Evolutionary conservation across 2,113 vertebrate genomes (phyloP).

Genomic region (Hirundichthys speculiger): DNA sequence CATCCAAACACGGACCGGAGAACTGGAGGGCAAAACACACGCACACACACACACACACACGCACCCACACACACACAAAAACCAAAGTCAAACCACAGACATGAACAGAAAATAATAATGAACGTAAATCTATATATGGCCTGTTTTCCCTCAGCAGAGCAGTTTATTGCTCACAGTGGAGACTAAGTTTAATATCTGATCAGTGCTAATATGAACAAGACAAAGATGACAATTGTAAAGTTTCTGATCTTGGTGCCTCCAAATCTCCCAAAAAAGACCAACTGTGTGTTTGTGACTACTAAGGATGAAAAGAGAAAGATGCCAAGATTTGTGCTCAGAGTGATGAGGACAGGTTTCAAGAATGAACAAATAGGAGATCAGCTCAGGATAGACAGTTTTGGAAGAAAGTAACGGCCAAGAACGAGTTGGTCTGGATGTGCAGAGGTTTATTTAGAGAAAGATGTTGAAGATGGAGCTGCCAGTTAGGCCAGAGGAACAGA

Average conservation of each 20-base stretch:
- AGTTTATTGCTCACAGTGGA: not conserved
- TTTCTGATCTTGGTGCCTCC: too few relatives aligned
- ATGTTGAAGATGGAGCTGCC: slow-evolving; percentile 11
- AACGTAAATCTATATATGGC: not conserved
- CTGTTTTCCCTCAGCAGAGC: slow-evolving; percentile 8
- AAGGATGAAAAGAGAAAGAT: too few relatives aligned
- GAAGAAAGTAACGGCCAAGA: not conserved
- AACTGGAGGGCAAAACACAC: not conserved
- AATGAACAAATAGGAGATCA: not conserved
- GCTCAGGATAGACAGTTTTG: not conserved
- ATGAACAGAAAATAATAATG: not conserved
- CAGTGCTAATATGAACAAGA: not conserved
- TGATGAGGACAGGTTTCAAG: too few relatives aligned
- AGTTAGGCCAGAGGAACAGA: not conserved
- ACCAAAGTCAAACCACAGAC: slow-evolving; percentile 3
- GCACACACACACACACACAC: not conserved
- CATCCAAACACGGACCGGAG: slow-evolving; percentile 48
- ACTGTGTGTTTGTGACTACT: too few relatives aligned
- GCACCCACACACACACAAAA: not conserved
- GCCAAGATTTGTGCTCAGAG: not conserved
- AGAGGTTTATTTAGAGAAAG: not conserved
- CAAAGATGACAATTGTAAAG: too few relatives aligned
- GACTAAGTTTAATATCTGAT: slow-evolving; percentile 3
- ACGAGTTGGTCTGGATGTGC: not conserved
- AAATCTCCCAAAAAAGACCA: too few relatives aligned